Evolutionary conservation across 2,888 invertebrate species (phyloP), one percentile per base, ranked within the genome.

Genomic region (Tetropium fuscum): DNA sequence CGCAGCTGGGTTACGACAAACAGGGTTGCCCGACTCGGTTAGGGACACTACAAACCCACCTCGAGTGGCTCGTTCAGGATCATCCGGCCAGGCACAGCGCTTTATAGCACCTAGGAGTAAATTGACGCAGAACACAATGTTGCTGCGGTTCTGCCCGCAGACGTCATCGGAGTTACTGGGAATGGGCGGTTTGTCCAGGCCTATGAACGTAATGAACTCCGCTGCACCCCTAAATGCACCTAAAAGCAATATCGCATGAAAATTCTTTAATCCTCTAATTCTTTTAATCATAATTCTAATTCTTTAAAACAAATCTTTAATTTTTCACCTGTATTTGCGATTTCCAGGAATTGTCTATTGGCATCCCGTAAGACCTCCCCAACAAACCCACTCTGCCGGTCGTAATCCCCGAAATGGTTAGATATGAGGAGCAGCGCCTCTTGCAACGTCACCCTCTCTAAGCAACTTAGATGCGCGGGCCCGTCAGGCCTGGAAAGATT

Each of bases 381-480:
- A 18, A 92, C 86, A 74, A 92, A 92, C 47, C 81, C 80, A 47
- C 83, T 84, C 69, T 87, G 86, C 13, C 91, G 84, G 72, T 91
- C 90, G 78, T 92, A 96, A 81, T 95, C 92, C 78, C 93, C 71
- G 79, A 95, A 94, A 81, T 95, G 92, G 84, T 97, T 97, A 54
- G 93, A 93, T 66, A 95, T 91, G 3, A 94, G 84, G 32, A 95
- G 79, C 45, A 94, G 80, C 0, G 94, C 91, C 80, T 94, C 94
- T 76, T 88, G 87, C 25, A 97, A 80, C 0, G 93, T 92, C 44
- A 93, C 90, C 72, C 92, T 90, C 81, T 95, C 95, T 83, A 93
- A 87, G 60, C 91, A 90, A 62, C 92, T 92, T 48, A 95, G 85
- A 69, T 88, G 88, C 16, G 85, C 82, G 2, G 88, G 88, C 4